These are phyloP conservation scores for Sicus ferrugineus DNA, from an alignment of 2,888 invertebrate genomes.

Conservation along the genomic window DNA sequence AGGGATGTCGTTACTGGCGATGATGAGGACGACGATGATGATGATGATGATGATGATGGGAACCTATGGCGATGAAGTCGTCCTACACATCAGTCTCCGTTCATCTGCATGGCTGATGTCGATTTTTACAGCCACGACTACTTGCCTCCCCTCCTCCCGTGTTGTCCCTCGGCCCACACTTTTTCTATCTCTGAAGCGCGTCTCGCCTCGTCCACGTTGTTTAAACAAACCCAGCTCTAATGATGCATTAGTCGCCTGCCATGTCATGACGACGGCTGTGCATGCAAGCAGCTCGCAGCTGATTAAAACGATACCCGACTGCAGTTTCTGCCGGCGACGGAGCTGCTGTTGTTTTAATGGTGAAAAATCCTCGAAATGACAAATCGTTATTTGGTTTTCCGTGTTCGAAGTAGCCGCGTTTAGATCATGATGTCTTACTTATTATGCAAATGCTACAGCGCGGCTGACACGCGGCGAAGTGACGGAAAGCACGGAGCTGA, in stretches of 20 bases:
- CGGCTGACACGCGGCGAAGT: neutral
- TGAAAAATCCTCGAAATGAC: slow-evolving; percentile 31
- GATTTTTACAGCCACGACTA: neutral
- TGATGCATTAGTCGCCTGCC: slow-evolving; percentile 60
- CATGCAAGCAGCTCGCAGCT: slow-evolving; percentile 47
- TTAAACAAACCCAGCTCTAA: slow-evolving; percentile 47
- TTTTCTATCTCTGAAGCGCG: slow-evolving; percentile 14
- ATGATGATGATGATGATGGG: neutral
- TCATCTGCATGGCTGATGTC: slow-evolving; percentile 33
- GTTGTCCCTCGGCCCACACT: neutral
- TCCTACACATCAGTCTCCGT: slow-evolving; percentile 45
- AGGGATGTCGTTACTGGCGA: slow-evolving; percentile 16
- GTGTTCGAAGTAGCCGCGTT: neutral
- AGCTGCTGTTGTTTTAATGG: slow-evolving; percentile 7
- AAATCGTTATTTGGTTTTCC: slow-evolving; percentile 28
- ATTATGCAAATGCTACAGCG: slow-evolving; percentile 23
- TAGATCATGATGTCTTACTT: slow-evolving; percentile 31
- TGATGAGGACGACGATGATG: slow-evolving; percentile 1
- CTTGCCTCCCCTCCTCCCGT: neutral
- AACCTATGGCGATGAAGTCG: slow-evolving; percentile 39
- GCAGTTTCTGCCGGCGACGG: neutral
- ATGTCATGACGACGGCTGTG: slow-evolving; percentile 58
- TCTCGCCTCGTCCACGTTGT: slow-evolving; percentile 18
- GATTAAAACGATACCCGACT: slow-evolving; percentile 23
- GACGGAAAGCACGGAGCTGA: neutral